Conservation (phyloP, 1,140 invertebrate genomes). For the Manduca sexta region DNA sequence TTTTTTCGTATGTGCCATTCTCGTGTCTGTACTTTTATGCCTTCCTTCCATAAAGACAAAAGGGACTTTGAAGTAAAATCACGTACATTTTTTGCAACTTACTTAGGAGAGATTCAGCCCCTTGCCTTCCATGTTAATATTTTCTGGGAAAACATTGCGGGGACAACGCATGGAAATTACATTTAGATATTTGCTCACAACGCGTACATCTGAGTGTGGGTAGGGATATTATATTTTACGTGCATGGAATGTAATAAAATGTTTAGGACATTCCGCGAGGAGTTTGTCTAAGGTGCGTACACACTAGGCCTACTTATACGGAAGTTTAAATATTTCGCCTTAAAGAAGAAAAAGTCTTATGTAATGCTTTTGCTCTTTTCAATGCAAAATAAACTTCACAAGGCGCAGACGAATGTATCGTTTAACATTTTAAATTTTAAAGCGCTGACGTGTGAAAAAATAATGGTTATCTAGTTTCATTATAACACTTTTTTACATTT, state of each 20-base stretch:
- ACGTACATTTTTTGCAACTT: conserved; percentile 73
- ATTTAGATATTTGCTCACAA: conserved; percentile 70
- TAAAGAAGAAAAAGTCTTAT: no score
- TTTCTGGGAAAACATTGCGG: conserved; percentile 71
- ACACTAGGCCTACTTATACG: background rate
- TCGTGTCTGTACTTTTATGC: conserved; percentile 68
- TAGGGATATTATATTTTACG: conserved; percentile 72
- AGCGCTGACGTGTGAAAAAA: no score
- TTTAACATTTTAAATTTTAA: no score
- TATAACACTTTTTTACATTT: no score
- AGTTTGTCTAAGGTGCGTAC: background rate
- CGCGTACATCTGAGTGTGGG: conserved; percentile 60
- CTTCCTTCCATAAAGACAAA: conserved; percentile 70
- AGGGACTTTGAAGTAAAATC: conserved; percentile 73
- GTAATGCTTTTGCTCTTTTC: no score
- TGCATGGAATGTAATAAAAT: conserved; percentile 69
- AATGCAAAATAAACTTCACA: no score
- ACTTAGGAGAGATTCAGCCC: conserved; percentile 71
- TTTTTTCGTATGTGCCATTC: conserved; percentile 70
- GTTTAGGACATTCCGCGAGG: conserved; percentile 50
- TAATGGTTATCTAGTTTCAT: no score
- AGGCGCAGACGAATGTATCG: no score
- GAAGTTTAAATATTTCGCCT: no score
- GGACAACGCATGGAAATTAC: conserved; percentile 72
- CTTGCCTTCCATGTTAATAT: conserved; percentile 70